Percentiles rank a stretch among this genome's conserved stretches.
These are phyloP conservation scores for Emberiza fucata DNA, from an alignment of 2,113 vertebrate species.

Conservation along the genomic window DNA sequence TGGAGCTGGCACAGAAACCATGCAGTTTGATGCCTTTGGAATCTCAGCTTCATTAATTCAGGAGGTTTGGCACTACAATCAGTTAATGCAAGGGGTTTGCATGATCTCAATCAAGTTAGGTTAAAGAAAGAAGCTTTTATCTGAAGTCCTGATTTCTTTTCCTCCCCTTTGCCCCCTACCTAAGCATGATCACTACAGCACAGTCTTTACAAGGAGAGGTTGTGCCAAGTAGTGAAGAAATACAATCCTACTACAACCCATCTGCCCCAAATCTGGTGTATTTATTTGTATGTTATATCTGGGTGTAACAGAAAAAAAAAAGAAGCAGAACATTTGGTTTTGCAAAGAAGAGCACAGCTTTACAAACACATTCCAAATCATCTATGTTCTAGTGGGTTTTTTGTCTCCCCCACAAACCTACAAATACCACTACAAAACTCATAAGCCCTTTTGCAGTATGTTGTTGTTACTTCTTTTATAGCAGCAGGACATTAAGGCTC, in stretches of 20 bases:
- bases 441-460: not conserved
- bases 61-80: not conserved
- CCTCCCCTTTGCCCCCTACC: fast-evolving
- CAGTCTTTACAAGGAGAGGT: not conserved
- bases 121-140: not conserved
- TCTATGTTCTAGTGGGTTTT: not conserved
- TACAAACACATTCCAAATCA: not conserved
- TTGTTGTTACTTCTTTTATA: not conserved
- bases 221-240: not conserved
- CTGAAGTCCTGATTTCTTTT: not conserved
- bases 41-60: not conserved
- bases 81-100: not conserved
- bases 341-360: not conserved
- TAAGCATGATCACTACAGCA: not conserved
- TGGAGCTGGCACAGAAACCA: not conserved
- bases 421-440: not conserved
- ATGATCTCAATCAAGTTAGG: not conserved
- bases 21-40: fast-evolving
- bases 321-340: not conserved
- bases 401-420: not conserved
- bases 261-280: not conserved
- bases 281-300: constrained; percentile 6
- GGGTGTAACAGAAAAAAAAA: not conserved
- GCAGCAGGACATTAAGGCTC: not conserved
- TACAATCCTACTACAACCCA: not conserved